These are phyloP conservation scores for Patagioenas fasciata DNA, from an alignment of 2,113 vertebrate species.

Conservation along the genomic window DNA sequence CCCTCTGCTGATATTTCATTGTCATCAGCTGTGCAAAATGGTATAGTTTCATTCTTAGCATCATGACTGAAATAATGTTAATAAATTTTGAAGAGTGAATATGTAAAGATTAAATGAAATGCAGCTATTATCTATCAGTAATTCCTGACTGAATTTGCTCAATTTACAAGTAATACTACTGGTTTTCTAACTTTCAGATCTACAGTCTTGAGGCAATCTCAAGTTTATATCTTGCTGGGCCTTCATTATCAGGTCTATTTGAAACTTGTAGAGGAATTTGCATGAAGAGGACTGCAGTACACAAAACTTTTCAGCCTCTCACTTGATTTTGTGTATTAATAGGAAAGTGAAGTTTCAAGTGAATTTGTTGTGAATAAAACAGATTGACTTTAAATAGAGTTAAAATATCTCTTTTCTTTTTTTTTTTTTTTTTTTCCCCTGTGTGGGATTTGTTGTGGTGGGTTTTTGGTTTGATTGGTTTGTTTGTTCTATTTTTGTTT, in stretches of 20 bases:
- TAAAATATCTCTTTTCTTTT: not conserved
- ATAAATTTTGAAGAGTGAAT: not conserved
- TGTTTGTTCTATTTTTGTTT: too few species aligned
- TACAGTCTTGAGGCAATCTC: not conserved
- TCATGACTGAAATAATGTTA: not conserved
- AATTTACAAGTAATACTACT: not conserved
- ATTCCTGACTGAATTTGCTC: not conserved
- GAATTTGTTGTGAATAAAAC: not conserved
- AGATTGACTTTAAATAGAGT: not conserved
- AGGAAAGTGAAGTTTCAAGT: not conserved
- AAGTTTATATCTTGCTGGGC: not conserved
- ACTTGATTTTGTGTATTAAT: not conserved
- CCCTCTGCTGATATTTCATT: not conserved
- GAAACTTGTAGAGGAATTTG: not conserved
- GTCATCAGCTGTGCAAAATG: not conserved
- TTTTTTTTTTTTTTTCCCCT: not conserved
- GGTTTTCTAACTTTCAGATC: not conserved
- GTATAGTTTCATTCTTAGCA: not conserved
- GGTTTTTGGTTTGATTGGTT: too few species aligned
- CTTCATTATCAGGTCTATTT: not conserved
- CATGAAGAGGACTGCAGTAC: not conserved
- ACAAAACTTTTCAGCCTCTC: not conserved
- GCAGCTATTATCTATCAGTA: not conserved
- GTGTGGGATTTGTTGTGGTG: rapidly evolving
- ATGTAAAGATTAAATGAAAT: not conserved